phyloP scores from a whole-genome alignment of 1,140 invertebrate species.

The Lasioglossum baleicum region DNA sequence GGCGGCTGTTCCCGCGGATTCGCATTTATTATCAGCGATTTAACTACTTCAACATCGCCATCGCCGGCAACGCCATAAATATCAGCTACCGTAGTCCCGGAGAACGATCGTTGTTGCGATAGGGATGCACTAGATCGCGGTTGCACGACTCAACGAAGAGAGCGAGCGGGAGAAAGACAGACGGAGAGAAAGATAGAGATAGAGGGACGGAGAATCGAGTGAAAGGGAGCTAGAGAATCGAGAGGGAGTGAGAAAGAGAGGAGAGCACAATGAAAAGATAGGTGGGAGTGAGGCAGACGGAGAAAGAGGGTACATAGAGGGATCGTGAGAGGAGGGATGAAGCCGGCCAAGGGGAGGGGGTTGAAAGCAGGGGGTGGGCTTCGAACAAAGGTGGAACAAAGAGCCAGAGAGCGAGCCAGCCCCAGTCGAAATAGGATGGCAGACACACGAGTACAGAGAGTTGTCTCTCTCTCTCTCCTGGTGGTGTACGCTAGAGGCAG shows the following conservation, averaged over 20 bases:
- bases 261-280: slow-evolving; percentile 35
- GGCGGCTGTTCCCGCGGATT: slow-evolving; percentile 65
- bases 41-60: slow-evolving; percentile 74
- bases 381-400: slow-evolving; percentile 37
- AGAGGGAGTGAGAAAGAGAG: neutral
- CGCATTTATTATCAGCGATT: slow-evolving; percentile 78
- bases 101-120: slow-evolving; percentile 76
- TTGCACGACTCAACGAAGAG: slow-evolving; percentile 66
- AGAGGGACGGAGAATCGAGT: slow-evolving; percentile 21
- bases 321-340: slow-evolving; percentile 33
- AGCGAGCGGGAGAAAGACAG: slow-evolving; percentile 8
- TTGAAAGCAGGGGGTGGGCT: slow-evolving; percentile 46
- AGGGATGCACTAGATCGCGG: slow-evolving; percentile 76
- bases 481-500: slow-evolving; percentile 48
- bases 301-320: slow-evolving; percentile 35
- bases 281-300: slow-evolving; percentile 24
- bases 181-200: slow-evolving; percentile 33
- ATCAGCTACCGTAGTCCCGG: slow-evolving; percentile 68
- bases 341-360: slow-evolving; percentile 54
- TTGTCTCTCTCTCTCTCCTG: slow-evolving; percentile 21
- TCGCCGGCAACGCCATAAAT: slow-evolving; percentile 70
- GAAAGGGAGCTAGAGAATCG: too few relatives aligned
- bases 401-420: slow-evolving; percentile 28
- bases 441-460: slow-evolving; percentile 55
- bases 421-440: slow-evolving; percentile 55